Percentiles rank a stretch among this genome's conserved stretches.
phyloP scores from a whole-genome alignment of 2,888 invertebrate genomes.

The Orchesella flavescens region DNA sequence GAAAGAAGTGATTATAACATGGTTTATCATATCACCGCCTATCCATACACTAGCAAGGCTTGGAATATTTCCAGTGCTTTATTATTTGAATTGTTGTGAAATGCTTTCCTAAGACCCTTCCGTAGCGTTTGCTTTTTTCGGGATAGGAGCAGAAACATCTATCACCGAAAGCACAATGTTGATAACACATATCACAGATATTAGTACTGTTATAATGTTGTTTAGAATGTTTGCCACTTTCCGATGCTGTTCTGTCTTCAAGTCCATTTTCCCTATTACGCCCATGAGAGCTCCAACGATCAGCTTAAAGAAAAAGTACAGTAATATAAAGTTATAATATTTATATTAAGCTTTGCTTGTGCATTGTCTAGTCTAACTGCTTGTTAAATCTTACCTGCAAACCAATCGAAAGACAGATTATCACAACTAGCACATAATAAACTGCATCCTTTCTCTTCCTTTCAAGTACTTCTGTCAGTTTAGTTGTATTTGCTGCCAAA shows the following conservation, averaged over 20 bases:
- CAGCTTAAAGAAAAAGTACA: too few species aligned
- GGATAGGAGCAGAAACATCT: slow-evolving; percentile 73
- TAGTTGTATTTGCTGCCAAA: slow-evolving; percentile 89
- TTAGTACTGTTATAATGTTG: slow-evolving; percentile 84
- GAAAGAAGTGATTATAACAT: too few species aligned
- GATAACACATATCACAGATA: slow-evolving; percentile 86
- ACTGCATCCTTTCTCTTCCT: slow-evolving; percentile 82
- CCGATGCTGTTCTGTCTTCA: slow-evolving; percentile 84
- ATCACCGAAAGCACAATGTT: slow-evolving; percentile 89
- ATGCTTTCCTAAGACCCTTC: too few species aligned
- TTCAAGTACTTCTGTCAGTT: slow-evolving; percentile 88
- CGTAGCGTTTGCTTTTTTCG: not conserved
- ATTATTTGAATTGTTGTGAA: too few species aligned
- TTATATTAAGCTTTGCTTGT: too few species aligned
- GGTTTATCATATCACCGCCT: too few species aligned
- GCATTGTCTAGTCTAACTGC: too few species aligned
- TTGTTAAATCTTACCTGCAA: slow-evolving; percentile 82
- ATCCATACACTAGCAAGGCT: too few species aligned
- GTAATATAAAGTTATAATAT: too few species aligned
- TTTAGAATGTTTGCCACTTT: slow-evolving; percentile 84
- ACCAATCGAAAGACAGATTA: slow-evolving; percentile 87
- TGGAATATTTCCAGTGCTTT: too few species aligned
- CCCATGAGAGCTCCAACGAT: slow-evolving; percentile 87
- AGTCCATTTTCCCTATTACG: slow-evolving; percentile 85
- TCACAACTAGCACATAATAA: slow-evolving; percentile 85